phyloP scores from a whole-genome alignment of 2,797 vertebrate genomes.

The Huso huso region DNA sequence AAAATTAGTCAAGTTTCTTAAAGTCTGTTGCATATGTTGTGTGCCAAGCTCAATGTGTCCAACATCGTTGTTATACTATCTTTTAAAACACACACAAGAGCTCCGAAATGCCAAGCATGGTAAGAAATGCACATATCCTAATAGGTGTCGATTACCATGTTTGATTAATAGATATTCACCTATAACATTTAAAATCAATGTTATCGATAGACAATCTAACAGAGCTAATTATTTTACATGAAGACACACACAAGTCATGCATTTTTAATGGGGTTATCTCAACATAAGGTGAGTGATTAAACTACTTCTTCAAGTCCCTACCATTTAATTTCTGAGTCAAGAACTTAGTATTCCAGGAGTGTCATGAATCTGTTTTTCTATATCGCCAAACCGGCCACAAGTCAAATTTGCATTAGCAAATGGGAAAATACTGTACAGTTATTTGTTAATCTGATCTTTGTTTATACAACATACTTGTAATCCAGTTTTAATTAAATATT shows the following conservation, averaged over 20 bases:
- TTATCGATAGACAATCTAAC: not conserved
- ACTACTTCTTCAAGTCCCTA: constrained; percentile 54
- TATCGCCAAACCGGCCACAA: constrained; percentile 85
- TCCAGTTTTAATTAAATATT: constrained; percentile 99
- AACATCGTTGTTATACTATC: no score
- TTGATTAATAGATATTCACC: constrained; percentile 10
- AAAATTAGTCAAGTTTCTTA: no score
- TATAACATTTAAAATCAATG: not conserved
- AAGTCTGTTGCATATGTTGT: no score
- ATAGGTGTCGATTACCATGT: not conserved
- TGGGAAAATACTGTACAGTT: constrained; percentile 85
- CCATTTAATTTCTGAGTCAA: constrained; percentile 45
- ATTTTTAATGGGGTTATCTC: constrained; percentile 32
- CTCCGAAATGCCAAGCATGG: no score
- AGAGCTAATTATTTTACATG: constrained; percentile 10
- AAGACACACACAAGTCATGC: constrained; percentile 10
- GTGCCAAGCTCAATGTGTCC: no score
- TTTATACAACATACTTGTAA: constrained; percentile 88
- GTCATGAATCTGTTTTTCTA: constrained; percentile 77
- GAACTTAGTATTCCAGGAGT: constrained; percentile 82
- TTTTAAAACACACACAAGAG: no score
- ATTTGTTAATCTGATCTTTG: constrained; percentile 97
- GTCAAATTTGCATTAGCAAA: constrained; percentile 97
- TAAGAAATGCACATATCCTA: no score
- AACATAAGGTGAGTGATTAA: constrained; percentile 62